Conservation (phyloP, 2,113 vertebrate species). For the Triplophysa tibetana region DNA sequence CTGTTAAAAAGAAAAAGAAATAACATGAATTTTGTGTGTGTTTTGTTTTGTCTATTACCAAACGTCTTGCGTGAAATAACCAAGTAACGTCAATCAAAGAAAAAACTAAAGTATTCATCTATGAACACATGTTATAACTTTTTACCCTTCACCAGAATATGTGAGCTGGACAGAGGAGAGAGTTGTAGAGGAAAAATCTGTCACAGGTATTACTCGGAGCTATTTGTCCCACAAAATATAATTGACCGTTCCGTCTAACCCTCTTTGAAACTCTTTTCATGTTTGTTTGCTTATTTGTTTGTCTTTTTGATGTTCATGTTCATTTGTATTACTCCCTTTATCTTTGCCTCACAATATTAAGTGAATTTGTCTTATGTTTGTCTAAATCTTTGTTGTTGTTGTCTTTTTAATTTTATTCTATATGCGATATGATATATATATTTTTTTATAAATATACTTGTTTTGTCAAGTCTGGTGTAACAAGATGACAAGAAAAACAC, state of each 20-base stretch:
- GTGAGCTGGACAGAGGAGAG: slow-evolving; percentile 68
- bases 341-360: not conserved
- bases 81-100: slow-evolving; percentile 28
- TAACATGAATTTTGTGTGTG: not conserved
- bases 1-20: not conserved
- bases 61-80: slow-evolving; percentile 36
- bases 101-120: slow-evolving; percentile 33
- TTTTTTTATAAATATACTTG: too few relatives aligned
- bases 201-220: slow-evolving; percentile 63
- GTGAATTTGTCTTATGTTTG: not conserved
- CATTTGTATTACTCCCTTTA: not conserved
- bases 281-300: slow-evolving; percentile 3
- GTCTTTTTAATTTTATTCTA: not conserved
- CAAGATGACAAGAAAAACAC: too few relatives aligned
- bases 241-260: slow-evolving; percentile 40
- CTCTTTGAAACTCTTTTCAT: slow-evolving; percentile 10
- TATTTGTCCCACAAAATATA: slow-evolving; percentile 29
- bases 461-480: not conserved
- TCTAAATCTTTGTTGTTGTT: not conserved
- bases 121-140: slow-evolving; percentile 45
- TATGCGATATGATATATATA: too few relatives aligned
- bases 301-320: not conserved
- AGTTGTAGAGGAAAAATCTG: slow-evolving; percentile 60
- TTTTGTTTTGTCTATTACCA: not conserved
- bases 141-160: slow-evolving; percentile 62